Percentiles rank a stretch among this genome's conserved stretches.
phyloP scores from a whole-genome alignment of 2,113 vertebrate genomes.

The Neoarius graeffei region DNA sequence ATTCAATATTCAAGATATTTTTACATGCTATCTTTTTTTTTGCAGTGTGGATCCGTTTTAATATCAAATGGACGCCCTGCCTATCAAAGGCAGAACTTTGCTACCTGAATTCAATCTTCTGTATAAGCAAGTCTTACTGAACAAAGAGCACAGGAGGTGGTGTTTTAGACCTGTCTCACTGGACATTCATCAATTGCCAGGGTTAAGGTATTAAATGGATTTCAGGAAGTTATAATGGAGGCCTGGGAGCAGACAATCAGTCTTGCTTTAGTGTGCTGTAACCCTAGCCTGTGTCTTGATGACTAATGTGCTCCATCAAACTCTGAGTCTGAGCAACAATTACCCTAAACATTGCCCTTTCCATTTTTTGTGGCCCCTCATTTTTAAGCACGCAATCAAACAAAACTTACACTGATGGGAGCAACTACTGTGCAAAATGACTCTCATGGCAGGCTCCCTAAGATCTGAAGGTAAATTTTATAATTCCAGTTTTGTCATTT shows the following conservation, averaged over 20 bases:
- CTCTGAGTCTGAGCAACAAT: constrained; percentile 41
- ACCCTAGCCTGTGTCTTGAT: constrained; percentile 43
- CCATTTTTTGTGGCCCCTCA: constrained; percentile 42
- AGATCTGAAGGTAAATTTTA: constrained; percentile 27
- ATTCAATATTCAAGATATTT: background rate
- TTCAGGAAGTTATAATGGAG: constrained; percentile 48
- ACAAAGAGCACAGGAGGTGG: constrained; percentile 33
- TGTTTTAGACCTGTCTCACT: constrained; percentile 35
- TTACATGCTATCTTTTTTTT: background rate
- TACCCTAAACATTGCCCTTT: constrained; percentile 53
- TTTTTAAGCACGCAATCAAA: constrained; percentile 33
- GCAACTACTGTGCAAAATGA: constrained; percentile 52
- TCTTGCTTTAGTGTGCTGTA: constrained; percentile 44
- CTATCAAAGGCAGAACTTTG: constrained; percentile 27
- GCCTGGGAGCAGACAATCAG: constrained; percentile 39
- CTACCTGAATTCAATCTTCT: constrained; percentile 28
- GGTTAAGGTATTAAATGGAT: constrained; percentile 47
- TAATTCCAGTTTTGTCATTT: constrained; percentile 31
- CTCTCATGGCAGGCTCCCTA: constrained; percentile 11
- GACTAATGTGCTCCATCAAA: constrained; percentile 45
- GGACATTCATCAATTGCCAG: constrained; percentile 56
- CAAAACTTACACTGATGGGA: constrained; percentile 52
- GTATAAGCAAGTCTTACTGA: constrained; percentile 31
- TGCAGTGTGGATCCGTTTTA: constrained; percentile 1
- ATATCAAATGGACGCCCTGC: background rate